A percentile compares a stretch with the other conserved stretches of the same genome.
These are phyloP conservation scores for Oncorhynchus keta DNA, from an alignment of 2,113 vertebrate genomes.

Conservation along the genomic window DNA sequence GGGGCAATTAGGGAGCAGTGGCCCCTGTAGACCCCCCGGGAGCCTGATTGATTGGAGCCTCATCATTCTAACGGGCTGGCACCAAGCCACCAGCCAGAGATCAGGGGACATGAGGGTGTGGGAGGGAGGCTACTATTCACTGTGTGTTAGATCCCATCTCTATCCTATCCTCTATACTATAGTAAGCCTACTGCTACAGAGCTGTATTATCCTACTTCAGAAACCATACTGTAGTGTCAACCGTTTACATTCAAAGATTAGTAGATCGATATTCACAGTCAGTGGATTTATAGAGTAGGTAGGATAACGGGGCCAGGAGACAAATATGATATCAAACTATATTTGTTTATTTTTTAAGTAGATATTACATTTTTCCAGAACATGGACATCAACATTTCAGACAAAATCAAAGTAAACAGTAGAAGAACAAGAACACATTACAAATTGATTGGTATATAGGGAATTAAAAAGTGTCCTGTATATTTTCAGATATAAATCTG, in stretches of 20 bases:
- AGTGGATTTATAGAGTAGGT: neutral
- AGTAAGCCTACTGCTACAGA: no score
- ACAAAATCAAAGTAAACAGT: constrained; percentile 43
- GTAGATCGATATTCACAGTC: neutral
- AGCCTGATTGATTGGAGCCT: constrained; percentile 81
- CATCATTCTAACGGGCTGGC: constrained; percentile 82
- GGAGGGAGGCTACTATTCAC: constrained; percentile 6
- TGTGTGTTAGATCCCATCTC: neutral
- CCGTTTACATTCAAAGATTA: no score
- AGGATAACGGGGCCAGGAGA: constrained; percentile 25
- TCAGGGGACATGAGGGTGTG: constrained; percentile 47
- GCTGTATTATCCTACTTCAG: no score
- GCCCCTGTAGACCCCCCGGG: constrained; percentile 24
- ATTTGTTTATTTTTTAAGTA: constrained; percentile 71
- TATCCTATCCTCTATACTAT: neutral
- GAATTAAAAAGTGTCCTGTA: constrained; percentile 28
- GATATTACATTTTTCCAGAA: constrained; percentile 46
- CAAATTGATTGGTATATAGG: constrained; percentile 34
- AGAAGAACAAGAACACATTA: constrained; percentile 45
- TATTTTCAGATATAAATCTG: constrained; percentile 49
- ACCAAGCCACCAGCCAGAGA: constrained; percentile 64
- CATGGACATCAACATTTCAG: constrained; percentile 35
- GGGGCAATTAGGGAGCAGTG: constrained; percentile 69
- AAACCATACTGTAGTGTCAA: no score
- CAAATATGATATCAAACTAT: constrained; percentile 66